These are phyloP conservation scores for Erethizon dorsatum DNA, from an alignment of 2,797 vertebrate species.

Conservation along the genomic window DNA sequence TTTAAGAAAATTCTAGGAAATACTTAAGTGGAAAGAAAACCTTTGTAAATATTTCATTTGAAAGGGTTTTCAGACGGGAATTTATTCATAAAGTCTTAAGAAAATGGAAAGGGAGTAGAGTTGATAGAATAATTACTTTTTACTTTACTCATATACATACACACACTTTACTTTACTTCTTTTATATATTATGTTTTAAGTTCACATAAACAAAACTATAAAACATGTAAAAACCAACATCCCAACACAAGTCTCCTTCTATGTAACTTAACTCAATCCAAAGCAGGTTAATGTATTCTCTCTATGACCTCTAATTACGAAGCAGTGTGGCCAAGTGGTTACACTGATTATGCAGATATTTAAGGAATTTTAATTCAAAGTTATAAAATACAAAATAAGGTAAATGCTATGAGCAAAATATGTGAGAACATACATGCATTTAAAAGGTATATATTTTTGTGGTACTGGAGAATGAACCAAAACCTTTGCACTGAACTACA, in stretches of 20 bases:
- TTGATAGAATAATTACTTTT: background rate
- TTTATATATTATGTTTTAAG: background rate
- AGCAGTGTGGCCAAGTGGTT: background rate
- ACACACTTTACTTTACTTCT: background rate
- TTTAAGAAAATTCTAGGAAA: background rate
- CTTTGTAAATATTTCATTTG: background rate
- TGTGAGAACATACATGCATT: background rate
- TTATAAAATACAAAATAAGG: background rate
- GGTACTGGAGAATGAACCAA: background rate
- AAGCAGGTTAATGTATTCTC: too few species aligned
- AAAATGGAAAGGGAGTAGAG: background rate
- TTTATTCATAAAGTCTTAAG: background rate
- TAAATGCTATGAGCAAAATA: background rate
- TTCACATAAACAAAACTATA: background rate
- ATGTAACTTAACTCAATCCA: fast-evolving
- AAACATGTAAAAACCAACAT: background rate
- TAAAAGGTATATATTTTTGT: background rate
- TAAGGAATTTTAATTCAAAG: background rate
- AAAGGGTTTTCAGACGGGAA: background rate
- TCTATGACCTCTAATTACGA: background rate
- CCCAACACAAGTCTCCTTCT: background rate
- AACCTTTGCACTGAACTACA: background rate
- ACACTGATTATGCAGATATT: background rate
- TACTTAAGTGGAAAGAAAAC: background rate
- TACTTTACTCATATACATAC: background rate